Evolutionary conservation across 2,113 vertebrate species (phyloP).

Genomic region (Anhinga anhinga): DNA sequence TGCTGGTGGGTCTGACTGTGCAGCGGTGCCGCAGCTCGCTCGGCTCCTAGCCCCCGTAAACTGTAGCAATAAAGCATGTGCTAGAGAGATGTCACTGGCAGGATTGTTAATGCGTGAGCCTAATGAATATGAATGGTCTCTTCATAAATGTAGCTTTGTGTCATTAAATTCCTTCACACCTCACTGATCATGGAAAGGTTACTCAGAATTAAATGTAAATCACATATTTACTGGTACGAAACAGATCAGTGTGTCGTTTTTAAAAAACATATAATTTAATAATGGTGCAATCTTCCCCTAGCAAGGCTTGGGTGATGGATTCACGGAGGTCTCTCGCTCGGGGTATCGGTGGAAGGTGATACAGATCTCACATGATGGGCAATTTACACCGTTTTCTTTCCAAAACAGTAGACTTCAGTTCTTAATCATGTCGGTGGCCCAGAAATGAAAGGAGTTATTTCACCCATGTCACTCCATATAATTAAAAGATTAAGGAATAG

Average conservation of each 20-base stretch:
- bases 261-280: constrained; percentile 64
- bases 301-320: not conserved
- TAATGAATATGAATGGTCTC: constrained; percentile 88
- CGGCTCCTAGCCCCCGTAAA: constrained; percentile 54
- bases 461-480: not conserved
- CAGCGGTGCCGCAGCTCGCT: not conserved
- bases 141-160: constrained; percentile 71
- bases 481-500: not conserved
- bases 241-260: constrained; percentile 68
- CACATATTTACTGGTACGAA: constrained; percentile 83
- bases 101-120: constrained; percentile 70
- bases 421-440: not conserved
- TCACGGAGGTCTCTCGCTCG: rapidly evolving
- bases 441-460: not conserved
- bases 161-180: constrained; percentile 84
- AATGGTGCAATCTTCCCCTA: not conserved
- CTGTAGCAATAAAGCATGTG: constrained; percentile 33
- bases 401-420: not conserved
- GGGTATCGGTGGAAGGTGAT: not conserved
- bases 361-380: not conserved
- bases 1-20: rapidly evolving
- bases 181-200: constrained; percentile 77
- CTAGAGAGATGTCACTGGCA: constrained; percentile 44
- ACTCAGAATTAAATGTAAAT: constrained; percentile 87
- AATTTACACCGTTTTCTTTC: not conserved